phyloP scores from a whole-genome alignment of 2,888 invertebrate genomes.

The Aphodius granarius region DNA sequence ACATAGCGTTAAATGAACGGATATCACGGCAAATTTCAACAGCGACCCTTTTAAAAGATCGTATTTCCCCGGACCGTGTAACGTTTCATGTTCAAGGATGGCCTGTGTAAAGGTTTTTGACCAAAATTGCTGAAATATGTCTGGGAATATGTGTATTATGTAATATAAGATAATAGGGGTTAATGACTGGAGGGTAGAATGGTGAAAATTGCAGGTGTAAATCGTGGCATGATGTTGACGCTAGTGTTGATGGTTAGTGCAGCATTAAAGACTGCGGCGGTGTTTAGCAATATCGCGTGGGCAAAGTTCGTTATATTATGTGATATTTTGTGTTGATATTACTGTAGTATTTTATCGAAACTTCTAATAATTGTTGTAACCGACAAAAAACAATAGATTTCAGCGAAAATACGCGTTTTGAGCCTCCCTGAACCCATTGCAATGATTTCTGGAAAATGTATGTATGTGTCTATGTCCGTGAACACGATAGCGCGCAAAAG shows the following conservation, averaged over 20 bases:
- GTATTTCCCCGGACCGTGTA: not conserved
- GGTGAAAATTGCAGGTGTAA: not conserved
- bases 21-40: not conserved
- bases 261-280: not conserved
- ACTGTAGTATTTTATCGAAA: too few species aligned
- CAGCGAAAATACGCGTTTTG: too few species aligned
- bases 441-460: too few species aligned
- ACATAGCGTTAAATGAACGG: not conserved
- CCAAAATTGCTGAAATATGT: not conserved
- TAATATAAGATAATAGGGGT: not conserved
- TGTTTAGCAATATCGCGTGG: too few species aligned
- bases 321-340: too few species aligned
- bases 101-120: not conserved
- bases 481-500: too few species aligned
- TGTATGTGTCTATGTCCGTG: too few species aligned
- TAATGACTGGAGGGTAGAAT: not conserved
- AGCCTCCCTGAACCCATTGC: too few species aligned
- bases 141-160: not conserved
- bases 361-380: too few species aligned
- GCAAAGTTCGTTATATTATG: too few species aligned
- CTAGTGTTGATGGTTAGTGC: not conserved
- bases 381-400: too few species aligned
- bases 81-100: not conserved
- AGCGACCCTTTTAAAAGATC: not conserved
- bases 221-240: not conserved